These are phyloP conservation scores for Meteorus cinctellus DNA, from an alignment of 2,888 invertebrate species.

Conservation along the genomic window DNA sequence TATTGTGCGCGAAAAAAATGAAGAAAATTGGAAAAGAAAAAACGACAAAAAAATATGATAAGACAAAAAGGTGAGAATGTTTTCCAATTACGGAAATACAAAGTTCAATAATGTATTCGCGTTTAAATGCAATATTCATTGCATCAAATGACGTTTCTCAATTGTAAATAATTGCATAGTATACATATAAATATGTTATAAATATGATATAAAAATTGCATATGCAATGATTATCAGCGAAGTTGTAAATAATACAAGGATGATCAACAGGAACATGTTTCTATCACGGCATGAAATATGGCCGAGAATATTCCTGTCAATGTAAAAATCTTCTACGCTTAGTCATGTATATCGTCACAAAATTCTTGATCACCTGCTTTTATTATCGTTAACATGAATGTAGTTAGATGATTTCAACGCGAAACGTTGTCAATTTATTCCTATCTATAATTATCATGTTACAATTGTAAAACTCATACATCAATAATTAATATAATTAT, in stretches of 20 bases:
- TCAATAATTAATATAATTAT: conserved; percentile 18
- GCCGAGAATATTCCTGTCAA: conserved; percentile 46
- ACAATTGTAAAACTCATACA: conserved; percentile 25
- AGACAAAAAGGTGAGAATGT: conserved; percentile 28
- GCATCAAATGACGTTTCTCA: neutral
- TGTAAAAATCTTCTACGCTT: conserved; percentile 44
- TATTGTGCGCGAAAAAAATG: neutral
- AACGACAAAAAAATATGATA: conserved; percentile 8
- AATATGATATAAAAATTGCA: conserved; percentile 4
- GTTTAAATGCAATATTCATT: conserved; percentile 17
- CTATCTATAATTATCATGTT: conserved; percentile 39
- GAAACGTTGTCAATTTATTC: conserved; percentile 36
- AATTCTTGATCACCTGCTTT: conserved; percentile 18
- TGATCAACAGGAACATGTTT: neutral
- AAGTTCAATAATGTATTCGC: conserved; percentile 41
- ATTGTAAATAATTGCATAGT: conserved; percentile 15
- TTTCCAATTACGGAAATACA: conserved; percentile 29
- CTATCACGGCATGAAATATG: conserved; percentile 7
- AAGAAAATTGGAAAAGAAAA: neutral
- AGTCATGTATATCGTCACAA: conserved; percentile 44
- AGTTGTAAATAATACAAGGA: conserved; percentile 15
- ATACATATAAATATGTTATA: neutral
- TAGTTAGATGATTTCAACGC: conserved; percentile 3
- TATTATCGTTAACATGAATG: conserved; percentile 26
- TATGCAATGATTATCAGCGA: neutral